Percentiles rank a stretch among this genome's conserved stretches.
Evolutionary conservation across 2,888 invertebrate species (phyloP).

Genomic region (Patella caerulea): DNA sequence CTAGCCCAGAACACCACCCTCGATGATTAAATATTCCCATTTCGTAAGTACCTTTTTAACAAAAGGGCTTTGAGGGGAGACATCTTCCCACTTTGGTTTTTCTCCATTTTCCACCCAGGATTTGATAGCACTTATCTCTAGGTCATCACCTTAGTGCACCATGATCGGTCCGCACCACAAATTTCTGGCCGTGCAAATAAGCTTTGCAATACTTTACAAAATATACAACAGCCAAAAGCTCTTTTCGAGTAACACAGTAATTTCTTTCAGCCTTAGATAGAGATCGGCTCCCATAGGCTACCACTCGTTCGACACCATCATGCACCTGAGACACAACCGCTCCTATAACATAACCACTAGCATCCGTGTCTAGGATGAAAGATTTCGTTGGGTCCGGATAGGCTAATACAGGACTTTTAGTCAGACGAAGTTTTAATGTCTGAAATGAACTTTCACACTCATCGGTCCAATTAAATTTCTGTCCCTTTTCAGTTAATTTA

Average conservation of each 20-base stretch:
- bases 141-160: conserved; percentile 29
- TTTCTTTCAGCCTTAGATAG: conserved; percentile 28
- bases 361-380: conserved; percentile 42
- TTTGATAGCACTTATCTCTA: not conserved
- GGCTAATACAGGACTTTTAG: conserved; percentile 31
- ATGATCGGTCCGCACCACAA: conserved; percentile 37
- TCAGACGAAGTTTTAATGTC: conserved; percentile 30
- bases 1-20: not conserved
- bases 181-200: conserved; percentile 40
- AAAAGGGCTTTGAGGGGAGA: not conserved
- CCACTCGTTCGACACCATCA: conserved; percentile 36
- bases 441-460: conserved; percentile 26
- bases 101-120: not conserved
- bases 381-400: conserved; percentile 26
- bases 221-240: conserved; percentile 34
- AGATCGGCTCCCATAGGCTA: conserved; percentile 32
- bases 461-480: conserved; percentile 31
- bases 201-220: conserved; percentile 30
- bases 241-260: conserved; percentile 36
- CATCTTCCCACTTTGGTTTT: not conserved
- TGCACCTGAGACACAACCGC: conserved; percentile 29
- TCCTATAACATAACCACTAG: conserved; percentile 38
- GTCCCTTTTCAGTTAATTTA: conserved; percentile 34
- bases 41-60: not conserved
- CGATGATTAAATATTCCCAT: not conserved